phyloP scores from a whole-genome alignment of 2,888 invertebrate species.

The Xestia sexstrigata region DNA sequence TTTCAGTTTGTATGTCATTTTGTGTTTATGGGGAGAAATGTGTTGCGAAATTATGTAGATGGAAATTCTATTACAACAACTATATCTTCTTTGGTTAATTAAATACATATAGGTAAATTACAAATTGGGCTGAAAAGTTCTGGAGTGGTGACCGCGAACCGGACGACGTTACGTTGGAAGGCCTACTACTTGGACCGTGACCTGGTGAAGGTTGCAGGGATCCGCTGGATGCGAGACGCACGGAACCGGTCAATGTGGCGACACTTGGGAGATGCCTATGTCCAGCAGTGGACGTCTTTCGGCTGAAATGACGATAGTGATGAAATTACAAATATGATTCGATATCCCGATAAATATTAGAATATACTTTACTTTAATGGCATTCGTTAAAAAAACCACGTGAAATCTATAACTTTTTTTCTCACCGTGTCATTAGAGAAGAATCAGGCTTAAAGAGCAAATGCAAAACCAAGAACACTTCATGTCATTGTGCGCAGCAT shows the following conservation, averaged over 20 bases:
- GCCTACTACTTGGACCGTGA: too few relatives aligned
- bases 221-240: too few relatives aligned
- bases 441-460: neutral
- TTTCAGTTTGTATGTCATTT: slow-evolving; percentile 53
- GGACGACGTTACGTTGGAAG: too few relatives aligned
- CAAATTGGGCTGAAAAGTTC: too few relatives aligned
- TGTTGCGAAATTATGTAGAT: slow-evolving; percentile 25
- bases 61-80: neutral
- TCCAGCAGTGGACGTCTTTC: too few relatives aligned
- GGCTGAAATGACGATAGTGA: too few relatives aligned
- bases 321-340: neutral
- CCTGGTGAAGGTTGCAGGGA: too few relatives aligned
- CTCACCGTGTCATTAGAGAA: neutral
- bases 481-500: neutral
- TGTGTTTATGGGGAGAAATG: slow-evolving; percentile 40
- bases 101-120: too few relatives aligned
- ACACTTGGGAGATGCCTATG: too few relatives aligned
- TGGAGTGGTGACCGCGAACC: too few relatives aligned
- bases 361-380: neutral
- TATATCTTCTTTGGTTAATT: too few relatives aligned
- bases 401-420: neutral
- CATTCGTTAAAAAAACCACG: neutral
- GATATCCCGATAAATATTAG: neutral
- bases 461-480: neutral
- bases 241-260: too few relatives aligned